Evolutionary conservation across 2,888 invertebrate genomes (phyloP).

Genomic region (Calameuta filiformis): DNA sequence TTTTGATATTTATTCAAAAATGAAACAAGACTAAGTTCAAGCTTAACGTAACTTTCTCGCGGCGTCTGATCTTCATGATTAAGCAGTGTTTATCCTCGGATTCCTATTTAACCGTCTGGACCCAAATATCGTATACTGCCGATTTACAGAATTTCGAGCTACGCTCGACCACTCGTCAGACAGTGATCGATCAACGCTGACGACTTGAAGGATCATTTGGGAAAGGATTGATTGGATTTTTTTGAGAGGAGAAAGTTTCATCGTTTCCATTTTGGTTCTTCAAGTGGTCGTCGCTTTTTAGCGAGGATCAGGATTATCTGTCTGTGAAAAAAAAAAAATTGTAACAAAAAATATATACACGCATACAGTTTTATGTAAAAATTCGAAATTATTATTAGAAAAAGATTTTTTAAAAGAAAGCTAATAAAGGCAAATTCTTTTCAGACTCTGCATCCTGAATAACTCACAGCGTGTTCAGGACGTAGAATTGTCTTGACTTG

Average conservation of each 20-base stretch:
- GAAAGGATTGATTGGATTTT: slow-evolving; percentile 7
- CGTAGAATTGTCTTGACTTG: background rate
- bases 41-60: background rate
- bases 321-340: background rate
- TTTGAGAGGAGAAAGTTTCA: background rate
- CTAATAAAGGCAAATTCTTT: no score
- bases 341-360: background rate
- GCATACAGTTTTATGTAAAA: background rate
- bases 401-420: no score
- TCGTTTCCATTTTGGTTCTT: slow-evolving; percentile 20
- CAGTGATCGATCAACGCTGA: slow-evolving; percentile 21
- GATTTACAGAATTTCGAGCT: background rate
- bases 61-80: background rate
- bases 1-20: background rate
- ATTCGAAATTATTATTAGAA: no score
- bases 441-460: background rate
- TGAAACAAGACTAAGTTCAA: background rate
- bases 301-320: background rate
- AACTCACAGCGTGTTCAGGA: background rate
- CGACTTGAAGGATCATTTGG: slow-evolving; percentile 23
- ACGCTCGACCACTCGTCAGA: background rate
- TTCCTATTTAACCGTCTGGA: background rate
- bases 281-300: slow-evolving; percentile 34
- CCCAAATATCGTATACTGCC: background rate
- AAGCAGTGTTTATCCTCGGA: background rate